Evolutionary conservation across 2,888 invertebrate species (phyloP), one percentile per base, ranked within the genome.

Genomic region (Drosophila planitibia): DNA sequence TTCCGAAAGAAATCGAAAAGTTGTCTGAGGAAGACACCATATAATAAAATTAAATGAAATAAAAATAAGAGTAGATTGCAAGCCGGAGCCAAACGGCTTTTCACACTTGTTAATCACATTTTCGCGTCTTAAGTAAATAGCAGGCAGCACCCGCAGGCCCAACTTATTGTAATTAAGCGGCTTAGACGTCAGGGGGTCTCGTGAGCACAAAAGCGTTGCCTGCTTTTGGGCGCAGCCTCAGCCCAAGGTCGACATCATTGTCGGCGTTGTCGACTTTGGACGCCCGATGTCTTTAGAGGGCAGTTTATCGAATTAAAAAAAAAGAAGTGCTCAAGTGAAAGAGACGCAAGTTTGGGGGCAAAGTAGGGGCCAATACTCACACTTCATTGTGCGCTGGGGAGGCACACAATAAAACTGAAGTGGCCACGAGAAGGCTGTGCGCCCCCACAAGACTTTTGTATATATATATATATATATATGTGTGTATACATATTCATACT

Each of bases 101-200:
- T 91, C 91, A 91, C 91, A 91, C 86, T 86, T 86, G 86, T 91
- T 87, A 91, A 87, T 90, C 90, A 87, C 91, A 87, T 91, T 87
- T 87, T 91, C 90, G 88, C 88, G 90, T 89, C 86, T 91, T 91
- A 91, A 87, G 79, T 80, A 82, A 89, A 91, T 89, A 86, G 87
- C 79, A 70, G 78, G 55, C 81, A 59, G 62, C 58, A 39, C 64
- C 69, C 68, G 25, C 67, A 61, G 75, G 75, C 73, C 74, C 78
- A 91, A 82, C 91, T 89, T 82, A 78, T 91, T 91, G 90, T 90
- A 88, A 91, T 88, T 91, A 88, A 91, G 91, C 88, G 90, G 91
- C 91, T 87, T 87, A 91, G 83, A 74, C 77, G 62, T 82, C 79
- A 64, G 74, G 67, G 76, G 70, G 72, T 61, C 70, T 70, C 70